Evolutionary conservation across 2,797 vertebrate genomes (phyloP), one percentile per base, ranked within the genome.

Genomic region (Coregonus ussuriensis): DNA sequence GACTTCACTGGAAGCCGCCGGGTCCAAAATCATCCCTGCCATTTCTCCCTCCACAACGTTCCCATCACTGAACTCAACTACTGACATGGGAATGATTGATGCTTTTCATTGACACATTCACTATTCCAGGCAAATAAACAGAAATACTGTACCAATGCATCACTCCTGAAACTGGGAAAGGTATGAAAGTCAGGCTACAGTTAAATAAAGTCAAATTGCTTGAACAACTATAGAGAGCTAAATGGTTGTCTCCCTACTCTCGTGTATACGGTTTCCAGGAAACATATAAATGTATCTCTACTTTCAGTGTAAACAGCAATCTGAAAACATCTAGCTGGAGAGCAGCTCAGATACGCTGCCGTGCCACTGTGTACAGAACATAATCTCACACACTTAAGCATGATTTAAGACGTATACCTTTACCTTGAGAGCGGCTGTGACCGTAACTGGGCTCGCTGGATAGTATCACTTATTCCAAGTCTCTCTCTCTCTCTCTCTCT

Each of bases 1-100:
- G 75, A 74, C 71, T 72, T 81, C 56, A 29, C 47, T 51, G 59
- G 35, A 54, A 47, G 73, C 74, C 14, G 59, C 13, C 74, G 1
- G 31, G 16, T 37, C 33, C 33, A 37, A 69, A 68, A 63, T 31
- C 35, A 62, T 15, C 72, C 29, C 3, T 4, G 6, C 53, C 71
- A 72, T 62, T 54, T 71, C 70, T 25, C 16, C 75, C 56, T 29
- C 29, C 56, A 37, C 53, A 71, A 31, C 6, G 33, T 15, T 9
- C 9, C 13, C 51, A 14, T 33, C 69, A 59, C 21, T 25, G 6
- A 5, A 31, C 37, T 54, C 0, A 52, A 31, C 67, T 37, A 16
- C 41, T 47, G 41, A 9, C 41, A 47, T 47, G 2, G 41, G 7
- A 47, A 37, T 29, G 13, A 18, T 68, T 54, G 21, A 16, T 11